Evolutionary conservation across 1,140 invertebrate genomes (phyloP).

Genomic region (Heliconius hewitsoni): DNA sequence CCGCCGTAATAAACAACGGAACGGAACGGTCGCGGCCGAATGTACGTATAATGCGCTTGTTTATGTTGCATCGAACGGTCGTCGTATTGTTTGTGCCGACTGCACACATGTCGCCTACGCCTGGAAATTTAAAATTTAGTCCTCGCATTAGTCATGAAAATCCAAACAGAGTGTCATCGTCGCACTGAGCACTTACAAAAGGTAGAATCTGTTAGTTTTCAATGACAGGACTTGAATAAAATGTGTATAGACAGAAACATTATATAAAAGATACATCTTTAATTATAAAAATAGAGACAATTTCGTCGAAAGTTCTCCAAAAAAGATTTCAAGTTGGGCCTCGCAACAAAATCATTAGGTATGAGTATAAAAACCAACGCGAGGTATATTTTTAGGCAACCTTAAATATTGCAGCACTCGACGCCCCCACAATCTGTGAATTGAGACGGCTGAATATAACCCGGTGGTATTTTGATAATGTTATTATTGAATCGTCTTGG

Average conservation of each 20-base stretch:
- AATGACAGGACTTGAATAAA: too few species aligned
- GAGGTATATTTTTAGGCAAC: conserved; percentile 61
- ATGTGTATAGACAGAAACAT: neutral
- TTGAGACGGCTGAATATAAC: conserved; percentile 34
- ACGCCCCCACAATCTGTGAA: conserved; percentile 41
- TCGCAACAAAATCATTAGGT: conserved; percentile 35
- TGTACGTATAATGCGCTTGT: conserved; percentile 47
- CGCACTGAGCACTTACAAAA: neutral
- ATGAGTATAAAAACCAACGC: conserved; percentile 38
- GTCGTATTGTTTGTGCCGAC: conserved; percentile 22
- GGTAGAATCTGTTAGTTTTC: neutral
- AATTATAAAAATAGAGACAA: too few species aligned
- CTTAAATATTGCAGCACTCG: conserved; percentile 49
- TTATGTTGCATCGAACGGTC: conserved; percentile 37
- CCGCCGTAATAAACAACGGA: conserved; percentile 53
- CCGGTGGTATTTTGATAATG: conserved; percentile 31
- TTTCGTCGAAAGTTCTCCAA: neutral
- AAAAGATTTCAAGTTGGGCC: conserved; percentile 16
- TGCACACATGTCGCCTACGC: conserved; percentile 30
- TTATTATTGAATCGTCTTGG: conserved; percentile 23
- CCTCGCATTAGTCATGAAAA: conserved; percentile 12
- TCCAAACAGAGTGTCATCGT: neutral
- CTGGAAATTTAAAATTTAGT: conserved; percentile 29
- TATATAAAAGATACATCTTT: neutral
- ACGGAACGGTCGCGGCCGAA: conserved; percentile 48